phyloP scores from a whole-genome alignment of 2,113 vertebrate genomes.

The Suricata suricatta region DNA sequence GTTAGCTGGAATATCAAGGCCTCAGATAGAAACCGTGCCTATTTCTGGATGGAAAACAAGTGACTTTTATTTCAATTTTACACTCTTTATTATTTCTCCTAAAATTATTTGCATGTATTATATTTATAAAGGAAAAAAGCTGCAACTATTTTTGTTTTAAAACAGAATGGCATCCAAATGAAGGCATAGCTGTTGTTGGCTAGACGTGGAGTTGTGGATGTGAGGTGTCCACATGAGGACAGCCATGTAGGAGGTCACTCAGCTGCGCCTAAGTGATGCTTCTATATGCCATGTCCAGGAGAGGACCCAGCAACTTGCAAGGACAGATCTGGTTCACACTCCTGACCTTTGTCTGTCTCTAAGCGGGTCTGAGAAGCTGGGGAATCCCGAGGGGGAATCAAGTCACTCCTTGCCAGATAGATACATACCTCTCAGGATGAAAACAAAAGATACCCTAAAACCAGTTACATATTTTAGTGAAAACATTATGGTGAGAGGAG shows the following conservation, averaged over 20 bases:
- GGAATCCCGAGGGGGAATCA: background rate
- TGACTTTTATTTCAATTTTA: background rate
- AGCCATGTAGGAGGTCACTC: background rate
- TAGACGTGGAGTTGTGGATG: background rate
- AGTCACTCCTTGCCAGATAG: background rate
- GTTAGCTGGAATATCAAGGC: background rate
- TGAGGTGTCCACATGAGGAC: too few species aligned
- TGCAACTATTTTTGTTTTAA: background rate
- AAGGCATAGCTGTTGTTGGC: background rate
- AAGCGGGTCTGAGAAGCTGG: background rate
- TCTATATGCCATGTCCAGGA: background rate
- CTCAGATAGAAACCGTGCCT: background rate
- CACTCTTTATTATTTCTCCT: background rate
- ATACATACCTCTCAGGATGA: background rate
- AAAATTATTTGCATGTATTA: background rate
- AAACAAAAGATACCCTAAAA: background rate
- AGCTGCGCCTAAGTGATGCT: background rate
- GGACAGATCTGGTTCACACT: background rate
- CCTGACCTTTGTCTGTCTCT: too few species aligned
- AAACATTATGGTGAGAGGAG: background rate
- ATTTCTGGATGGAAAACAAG: background rate
- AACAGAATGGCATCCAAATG: background rate
- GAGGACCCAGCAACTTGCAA: background rate
- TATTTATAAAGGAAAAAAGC: background rate
- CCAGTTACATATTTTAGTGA: background rate